phyloP scores from a whole-genome alignment of 2,797 vertebrate species.

The Petrocephalus schoutedeni region DNA sequence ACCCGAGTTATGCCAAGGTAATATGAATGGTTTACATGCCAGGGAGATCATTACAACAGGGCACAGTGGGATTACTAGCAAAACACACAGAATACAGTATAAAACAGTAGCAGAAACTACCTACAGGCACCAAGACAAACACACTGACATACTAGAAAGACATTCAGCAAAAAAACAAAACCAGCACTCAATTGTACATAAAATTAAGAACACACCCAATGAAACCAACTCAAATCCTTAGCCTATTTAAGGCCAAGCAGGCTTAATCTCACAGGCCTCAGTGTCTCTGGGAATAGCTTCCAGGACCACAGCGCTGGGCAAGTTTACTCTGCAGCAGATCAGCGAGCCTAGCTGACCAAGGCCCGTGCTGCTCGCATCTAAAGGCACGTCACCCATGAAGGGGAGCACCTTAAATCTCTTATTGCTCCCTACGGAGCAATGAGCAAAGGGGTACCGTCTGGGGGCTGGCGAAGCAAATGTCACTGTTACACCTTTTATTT shows the following conservation, averaged over 20 bases:
- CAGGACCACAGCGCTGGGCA: constrained; percentile 57
- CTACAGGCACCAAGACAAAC: not conserved
- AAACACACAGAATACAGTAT: not conserved
- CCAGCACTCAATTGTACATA: constrained; percentile 9
- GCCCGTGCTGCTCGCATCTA: constrained; percentile 62
- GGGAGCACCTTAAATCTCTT: constrained; percentile 74
- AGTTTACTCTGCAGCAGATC: constrained; percentile 45
- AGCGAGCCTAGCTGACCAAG: constrained; percentile 34
- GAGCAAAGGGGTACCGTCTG: constrained; percentile 26
- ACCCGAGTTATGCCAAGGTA: not conserved
- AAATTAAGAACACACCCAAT: not conserved
- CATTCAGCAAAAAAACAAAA: constrained; percentile 25
- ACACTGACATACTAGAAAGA: not conserved
- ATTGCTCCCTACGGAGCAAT: constrained; percentile 63
- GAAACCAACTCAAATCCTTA: not conserved
- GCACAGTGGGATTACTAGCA: not conserved
- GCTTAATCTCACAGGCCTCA: constrained; percentile 61
- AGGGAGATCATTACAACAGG: not conserved
- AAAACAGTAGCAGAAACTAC: constrained; percentile 26
- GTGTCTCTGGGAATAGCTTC: constrained; percentile 60
- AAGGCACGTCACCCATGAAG: constrained; percentile 66
- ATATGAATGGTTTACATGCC: not conserved
- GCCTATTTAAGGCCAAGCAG: constrained; percentile 42
- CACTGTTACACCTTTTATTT: constrained; percentile 34
- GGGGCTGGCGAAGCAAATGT: not conserved